Evolutionary conservation across 2,888 invertebrate species (phyloP).

Genomic region (Drepana falcataria): DNA sequence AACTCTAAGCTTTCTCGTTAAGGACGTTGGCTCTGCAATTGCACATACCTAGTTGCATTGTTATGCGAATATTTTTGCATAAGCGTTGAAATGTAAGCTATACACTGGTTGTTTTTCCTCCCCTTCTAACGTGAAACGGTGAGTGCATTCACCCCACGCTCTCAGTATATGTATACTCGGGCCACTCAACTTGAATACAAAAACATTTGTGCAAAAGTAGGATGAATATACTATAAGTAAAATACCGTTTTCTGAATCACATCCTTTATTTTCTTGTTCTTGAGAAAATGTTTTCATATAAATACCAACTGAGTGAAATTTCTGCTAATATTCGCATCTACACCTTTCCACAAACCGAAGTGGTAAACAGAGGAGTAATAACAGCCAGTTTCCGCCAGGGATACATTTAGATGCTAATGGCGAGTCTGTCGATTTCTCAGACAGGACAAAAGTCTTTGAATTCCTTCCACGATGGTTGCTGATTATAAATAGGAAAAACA

Average conservation of each 20-base stretch:
- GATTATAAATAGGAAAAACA: too few species aligned
- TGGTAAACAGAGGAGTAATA: too few species aligned
- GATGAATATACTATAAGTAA: neutral
- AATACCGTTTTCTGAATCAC: neutral
- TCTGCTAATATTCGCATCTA: too few species aligned
- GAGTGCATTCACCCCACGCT: constrained; percentile 28
- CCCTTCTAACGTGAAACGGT: neutral
- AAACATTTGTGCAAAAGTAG: constrained; percentile 35
- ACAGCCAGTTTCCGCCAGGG: too few species aligned
- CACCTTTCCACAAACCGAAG: too few species aligned
- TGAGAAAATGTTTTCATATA: neutral
- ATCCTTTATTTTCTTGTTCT: neutral
- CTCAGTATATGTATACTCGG: constrained; percentile 9
- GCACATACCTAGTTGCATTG: constrained; percentile 9
- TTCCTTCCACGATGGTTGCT: too few species aligned
- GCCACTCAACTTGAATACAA: constrained; percentile 35
- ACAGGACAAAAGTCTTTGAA: too few species aligned
- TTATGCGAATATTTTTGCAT: neutral
- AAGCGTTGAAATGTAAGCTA: neutral
- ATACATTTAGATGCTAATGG: too few species aligned
- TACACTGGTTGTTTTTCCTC: constrained; percentile 2
- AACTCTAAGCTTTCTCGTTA: neutral
- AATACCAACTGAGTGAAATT: too few species aligned
- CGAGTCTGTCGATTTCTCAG: too few species aligned
- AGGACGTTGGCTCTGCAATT: neutral